phyloP scores from a whole-genome alignment of 2,888 invertebrate species.

The Sceliomorpha sp. region DNA sequence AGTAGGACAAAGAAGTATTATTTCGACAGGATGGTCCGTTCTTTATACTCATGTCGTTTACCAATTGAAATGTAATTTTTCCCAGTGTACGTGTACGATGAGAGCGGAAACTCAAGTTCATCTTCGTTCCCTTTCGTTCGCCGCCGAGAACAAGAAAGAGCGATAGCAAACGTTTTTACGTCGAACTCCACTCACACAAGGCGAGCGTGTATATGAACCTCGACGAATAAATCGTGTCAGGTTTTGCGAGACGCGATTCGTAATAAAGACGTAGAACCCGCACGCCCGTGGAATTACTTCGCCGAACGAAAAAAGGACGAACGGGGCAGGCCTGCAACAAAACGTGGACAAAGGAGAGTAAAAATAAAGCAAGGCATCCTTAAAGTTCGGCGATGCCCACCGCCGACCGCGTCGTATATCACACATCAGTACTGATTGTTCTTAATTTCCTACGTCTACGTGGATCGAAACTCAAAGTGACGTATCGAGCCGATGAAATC shows the following conservation, averaged over 20 bases:
- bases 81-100: too few species aligned
- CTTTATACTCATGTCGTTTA: background rate
- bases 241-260: constrained; percentile 14
- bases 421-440: constrained; percentile 13
- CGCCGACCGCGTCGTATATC: constrained; percentile 11
- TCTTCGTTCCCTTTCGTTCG: background rate
- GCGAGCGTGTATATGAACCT: constrained; percentile 1
- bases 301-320: background rate
- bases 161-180: background rate
- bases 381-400: constrained; percentile 5
- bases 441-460: constrained; percentile 13
- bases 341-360: constrained; percentile 1
- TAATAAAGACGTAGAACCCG: constrained; percentile 16
- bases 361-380: constrained; percentile 7
- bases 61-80: background rate
- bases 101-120: too few species aligned
- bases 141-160: background rate
- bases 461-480: constrained; percentile 15
- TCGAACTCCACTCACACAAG: background rate
- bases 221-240: constrained; percentile 12
- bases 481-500: constrained; percentile 3
- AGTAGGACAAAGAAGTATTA: too few species aligned
- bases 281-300: constrained; percentile 14
- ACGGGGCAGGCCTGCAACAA: constrained; percentile 1
- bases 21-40: too few species aligned